A percentile compares a stretch with the other conserved stretches of the same genome.
Evolutionary conservation across 2,888 invertebrate species (phyloP).

Genomic region (Chrysolina americana): DNA sequence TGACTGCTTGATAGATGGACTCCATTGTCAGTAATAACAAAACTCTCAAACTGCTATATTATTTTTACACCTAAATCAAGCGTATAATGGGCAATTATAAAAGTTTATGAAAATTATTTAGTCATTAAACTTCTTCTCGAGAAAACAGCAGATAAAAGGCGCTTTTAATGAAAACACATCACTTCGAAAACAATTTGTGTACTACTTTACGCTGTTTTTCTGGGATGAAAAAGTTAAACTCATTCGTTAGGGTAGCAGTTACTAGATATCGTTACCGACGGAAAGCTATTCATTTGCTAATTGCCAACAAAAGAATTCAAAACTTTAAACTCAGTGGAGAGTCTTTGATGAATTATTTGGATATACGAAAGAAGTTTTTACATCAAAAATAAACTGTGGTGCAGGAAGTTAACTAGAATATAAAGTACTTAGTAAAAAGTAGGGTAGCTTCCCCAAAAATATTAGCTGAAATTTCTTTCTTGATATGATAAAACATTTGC

Average conservation of each 20-base stretch:
- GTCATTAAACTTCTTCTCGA: neutral
- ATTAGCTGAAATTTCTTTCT: too few relatives aligned
- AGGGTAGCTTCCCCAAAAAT: too few relatives aligned
- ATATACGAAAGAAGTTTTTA: too few relatives aligned
- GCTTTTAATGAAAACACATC: neutral
- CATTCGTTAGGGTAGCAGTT: neutral
- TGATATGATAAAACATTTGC: too few relatives aligned
- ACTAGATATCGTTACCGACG: neutral
- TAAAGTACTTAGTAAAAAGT: too few relatives aligned
- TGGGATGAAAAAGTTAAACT: neutral
- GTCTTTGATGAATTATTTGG: too few relatives aligned
- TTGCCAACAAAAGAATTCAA: neutral
- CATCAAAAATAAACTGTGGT: too few relatives aligned
- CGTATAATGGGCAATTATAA: neutral
- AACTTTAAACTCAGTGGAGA: neutral
- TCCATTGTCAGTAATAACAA: neutral
- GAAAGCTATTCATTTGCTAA: neutral
- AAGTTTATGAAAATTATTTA: neutral
- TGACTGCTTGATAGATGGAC: too few relatives aligned
- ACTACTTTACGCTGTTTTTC: neutral
- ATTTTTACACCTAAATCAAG: neutral
- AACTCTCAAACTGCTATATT: neutral
- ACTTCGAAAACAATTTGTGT: constrained; percentile 2
- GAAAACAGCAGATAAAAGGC: neutral
- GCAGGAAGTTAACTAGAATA: too few relatives aligned